Evolutionary conservation across 2,888 invertebrate species (phyloP), one percentile per base, ranked within the genome.

Genomic region (Pilophorus perplexus): DNA sequence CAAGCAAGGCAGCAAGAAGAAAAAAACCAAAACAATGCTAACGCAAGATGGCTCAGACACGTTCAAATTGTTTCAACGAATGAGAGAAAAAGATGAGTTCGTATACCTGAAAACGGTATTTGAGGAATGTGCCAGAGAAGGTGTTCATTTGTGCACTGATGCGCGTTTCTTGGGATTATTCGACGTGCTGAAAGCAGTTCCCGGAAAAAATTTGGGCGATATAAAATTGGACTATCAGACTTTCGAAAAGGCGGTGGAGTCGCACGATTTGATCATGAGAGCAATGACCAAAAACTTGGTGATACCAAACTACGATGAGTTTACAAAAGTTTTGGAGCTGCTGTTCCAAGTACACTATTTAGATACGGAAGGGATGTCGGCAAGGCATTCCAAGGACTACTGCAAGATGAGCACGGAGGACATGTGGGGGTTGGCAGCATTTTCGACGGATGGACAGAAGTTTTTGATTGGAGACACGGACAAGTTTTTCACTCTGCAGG

Each of bases 251-350:
- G n/a, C 28, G 2, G 10, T 54, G 10, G 12, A 54, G 16, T 1
- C n/a, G 12, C 14, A 44, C 23, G 59, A 59, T 2, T 14, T 59
- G 14, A 12, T 59, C 23, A n/a, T 16, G 2, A 38, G 59, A 18
- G 59, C 59, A 6, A 12, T 59, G 23, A 23, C 8, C 3, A 59
- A 27, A 20, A 22, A n/a, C 16, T 20, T 59, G 40, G 59, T 59
- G 42, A 38, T 59, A 14, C 59, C 59, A 6, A 12, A 59, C 42
- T 59, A 42, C 16, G 40, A 59, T 10, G 59, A 59, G 18, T 59
- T 59, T 20, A n/a, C 20, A 6, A 59, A 42, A 23, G 38, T 38
- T 8, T 3, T 59, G 14, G 25, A 42, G 18, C 59, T 59, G n/a
- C 14, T 59, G 33, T 59, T 25, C 20, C 40, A 42, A 5, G 27